Evolutionary conservation across 2,797 vertebrate species (phyloP), one percentile per base, ranked within the genome.

Genomic region (Buphagus erythrorhynchus): DNA sequence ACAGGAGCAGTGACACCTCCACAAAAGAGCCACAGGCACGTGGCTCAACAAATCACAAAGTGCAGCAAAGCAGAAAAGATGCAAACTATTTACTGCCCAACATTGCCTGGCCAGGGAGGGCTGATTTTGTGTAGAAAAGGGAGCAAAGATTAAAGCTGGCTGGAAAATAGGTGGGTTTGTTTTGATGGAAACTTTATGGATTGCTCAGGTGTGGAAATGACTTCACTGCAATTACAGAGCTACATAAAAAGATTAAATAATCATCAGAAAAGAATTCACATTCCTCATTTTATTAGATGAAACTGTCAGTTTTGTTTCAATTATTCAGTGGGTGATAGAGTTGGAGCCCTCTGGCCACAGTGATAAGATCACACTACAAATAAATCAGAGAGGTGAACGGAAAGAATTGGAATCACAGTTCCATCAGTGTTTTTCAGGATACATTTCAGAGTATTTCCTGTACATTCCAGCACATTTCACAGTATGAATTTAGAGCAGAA

Each of bases 161-260:
- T 95, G 95, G 94, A 96, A 97, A 97, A 92, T 55, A 55, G 13
- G 71, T 58, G 90, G 58, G 46, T 81, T 88, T 95, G 95, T 97
- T 97, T 96, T 91, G 94, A 88, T 94, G 97, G 95, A 96, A 97
- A 94, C 48, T 88, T 81, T 21, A 26, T 11, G 16, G 48, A 82
- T 76, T 35, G 79, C 69, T 95, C 91, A 96, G 88, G 82, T 86
- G 78, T 91, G 87, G 93, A 86, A 95, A 85, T 92, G 21, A 93
- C 48, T 89, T 91, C 82, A 87, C 19, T 77, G 86, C 73, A 94
- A 67, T 94, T 69, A 89, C 7, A 51, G 1, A n/a, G 88, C 45
- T 35, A 73, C 58, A 62, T 54, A 22, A 81, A 78, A 90, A 48
- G 74, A 46, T 5, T n/a, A 43, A 92, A 62, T 66, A 77, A 46